Conservation (phyloP, 2,113 vertebrate species). For the Ellobius talpinus region DNA sequence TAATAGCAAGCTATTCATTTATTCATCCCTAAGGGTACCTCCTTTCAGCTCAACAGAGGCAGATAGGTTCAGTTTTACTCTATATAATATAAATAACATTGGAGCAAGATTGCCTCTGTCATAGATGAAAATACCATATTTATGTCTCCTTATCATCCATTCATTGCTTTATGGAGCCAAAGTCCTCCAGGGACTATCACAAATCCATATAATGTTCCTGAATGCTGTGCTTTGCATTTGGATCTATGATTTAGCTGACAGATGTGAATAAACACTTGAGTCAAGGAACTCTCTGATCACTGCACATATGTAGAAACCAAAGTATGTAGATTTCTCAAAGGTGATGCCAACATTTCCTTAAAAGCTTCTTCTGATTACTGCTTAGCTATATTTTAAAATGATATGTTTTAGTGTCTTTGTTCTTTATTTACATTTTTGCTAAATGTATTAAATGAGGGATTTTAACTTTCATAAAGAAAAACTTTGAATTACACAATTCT, state of each 20-base stretch:
- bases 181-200: slow-evolving; percentile 85
- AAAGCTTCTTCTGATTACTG: slow-evolving; percentile 12
- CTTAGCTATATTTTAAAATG: slow-evolving; percentile 15
- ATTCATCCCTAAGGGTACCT: slow-evolving; percentile 78
- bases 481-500: background rate
- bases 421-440: slow-evolving; percentile 22
- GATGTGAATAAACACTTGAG: slow-evolving; percentile 80
- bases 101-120: slow-evolving; percentile 84
- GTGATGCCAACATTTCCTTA: background rate
- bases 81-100: slow-evolving; percentile 85
- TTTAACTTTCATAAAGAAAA: slow-evolving; percentile 25
- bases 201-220: slow-evolving; percentile 86
- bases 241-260: slow-evolving; percentile 81
- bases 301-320: slow-evolving; percentile 45
- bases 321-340: slow-evolving; percentile 21
- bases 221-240: slow-evolving; percentile 82
- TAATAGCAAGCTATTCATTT: slow-evolving; percentile 77
- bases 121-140: slow-evolving; percentile 85
- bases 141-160: slow-evolving; percentile 86
- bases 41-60: slow-evolving; percentile 77
- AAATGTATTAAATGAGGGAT: slow-evolving; percentile 2
- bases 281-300: slow-evolving; percentile 63
- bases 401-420: background rate
- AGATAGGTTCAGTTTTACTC: slow-evolving; percentile 84
- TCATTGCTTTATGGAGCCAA: slow-evolving; percentile 85